Conservation (phyloP, 2,797 vertebrate genomes). For the Danio jaintianensis region DNA sequence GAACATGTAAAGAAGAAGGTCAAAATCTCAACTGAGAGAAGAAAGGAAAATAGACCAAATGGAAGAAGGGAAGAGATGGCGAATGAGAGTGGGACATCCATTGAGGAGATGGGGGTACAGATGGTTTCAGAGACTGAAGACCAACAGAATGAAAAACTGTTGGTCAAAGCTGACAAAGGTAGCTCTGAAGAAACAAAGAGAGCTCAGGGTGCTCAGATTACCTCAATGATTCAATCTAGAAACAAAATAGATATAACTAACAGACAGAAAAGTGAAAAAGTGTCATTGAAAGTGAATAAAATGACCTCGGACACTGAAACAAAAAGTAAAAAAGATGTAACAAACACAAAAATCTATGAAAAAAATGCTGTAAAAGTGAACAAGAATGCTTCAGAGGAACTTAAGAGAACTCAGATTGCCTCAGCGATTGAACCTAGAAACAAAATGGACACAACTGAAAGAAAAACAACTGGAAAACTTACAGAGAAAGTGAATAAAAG, state of each 20-base stretch:
- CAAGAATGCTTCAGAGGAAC: background rate
- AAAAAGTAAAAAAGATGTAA: background rate
- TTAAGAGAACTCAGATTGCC: background rate
- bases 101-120: constrained; percentile 43
- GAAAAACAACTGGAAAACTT: background rate
- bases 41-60: constrained; percentile 50
- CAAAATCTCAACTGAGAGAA: constrained; percentile 67
- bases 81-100: constrained; percentile 62
- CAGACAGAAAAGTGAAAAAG: background rate
- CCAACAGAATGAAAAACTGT: background rate
- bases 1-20: constrained; percentile 88
- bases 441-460: background rate
- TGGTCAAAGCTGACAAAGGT: background rate
- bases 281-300: background rate
- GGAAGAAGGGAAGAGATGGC: constrained; percentile 41
- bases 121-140: background rate
- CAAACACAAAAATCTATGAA: background rate
- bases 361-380: background rate
- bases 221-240: background rate
- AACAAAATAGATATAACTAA: background rate
- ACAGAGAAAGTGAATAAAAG: background rate
- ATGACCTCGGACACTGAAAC: background rate
- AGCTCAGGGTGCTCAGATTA: background rate
- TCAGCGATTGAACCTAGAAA: background rate
- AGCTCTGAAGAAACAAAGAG: background rate